Evolutionary conservation across 2,797 vertebrate genomes (phyloP).

Genomic region (Distichodus sexfasciatus): DNA sequence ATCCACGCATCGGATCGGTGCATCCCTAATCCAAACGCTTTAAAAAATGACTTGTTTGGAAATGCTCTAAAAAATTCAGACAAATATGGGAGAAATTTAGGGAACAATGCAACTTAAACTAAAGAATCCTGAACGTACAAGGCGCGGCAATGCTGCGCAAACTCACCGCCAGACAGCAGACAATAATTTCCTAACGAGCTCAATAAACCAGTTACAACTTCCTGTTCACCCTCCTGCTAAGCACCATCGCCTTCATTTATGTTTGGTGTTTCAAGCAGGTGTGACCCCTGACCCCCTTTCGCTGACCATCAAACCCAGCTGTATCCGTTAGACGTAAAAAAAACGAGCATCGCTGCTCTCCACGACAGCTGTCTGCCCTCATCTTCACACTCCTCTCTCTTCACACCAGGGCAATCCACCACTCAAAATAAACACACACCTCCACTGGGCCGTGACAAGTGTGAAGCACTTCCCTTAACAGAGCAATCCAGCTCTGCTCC

Average conservation of each 20-base stretch:
- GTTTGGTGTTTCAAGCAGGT: constrained; percentile 60
- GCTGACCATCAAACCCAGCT: constrained; percentile 53
- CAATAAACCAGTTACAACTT: background rate
- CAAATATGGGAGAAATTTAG: no score
- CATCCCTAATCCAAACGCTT: no score
- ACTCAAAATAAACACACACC: constrained; percentile 33
- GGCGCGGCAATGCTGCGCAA: no score
- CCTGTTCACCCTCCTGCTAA: background rate
- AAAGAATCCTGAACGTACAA: no score
- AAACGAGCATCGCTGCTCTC: background rate
- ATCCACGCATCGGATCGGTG: no score
- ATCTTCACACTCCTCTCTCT: constrained; percentile 51
- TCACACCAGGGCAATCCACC: constrained; percentile 3
- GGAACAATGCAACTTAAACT: no score
- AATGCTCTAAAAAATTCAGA: no score
- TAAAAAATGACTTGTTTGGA: no score
- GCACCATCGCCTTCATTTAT: background rate
- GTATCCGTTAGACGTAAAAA: constrained; percentile 36
- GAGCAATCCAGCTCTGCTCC: constrained; percentile 47
- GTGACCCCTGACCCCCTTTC: constrained; percentile 60
- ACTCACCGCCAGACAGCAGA: background rate
- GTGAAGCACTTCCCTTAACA: constrained; percentile 46
- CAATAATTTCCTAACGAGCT: background rate
- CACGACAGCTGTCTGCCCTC: constrained; percentile 53
- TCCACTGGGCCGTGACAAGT: constrained; percentile 36